These are phyloP conservation scores for Gerris lacustris DNA, from an alignment of 2,888 invertebrate genomes.

Conservation along the genomic window DNA sequence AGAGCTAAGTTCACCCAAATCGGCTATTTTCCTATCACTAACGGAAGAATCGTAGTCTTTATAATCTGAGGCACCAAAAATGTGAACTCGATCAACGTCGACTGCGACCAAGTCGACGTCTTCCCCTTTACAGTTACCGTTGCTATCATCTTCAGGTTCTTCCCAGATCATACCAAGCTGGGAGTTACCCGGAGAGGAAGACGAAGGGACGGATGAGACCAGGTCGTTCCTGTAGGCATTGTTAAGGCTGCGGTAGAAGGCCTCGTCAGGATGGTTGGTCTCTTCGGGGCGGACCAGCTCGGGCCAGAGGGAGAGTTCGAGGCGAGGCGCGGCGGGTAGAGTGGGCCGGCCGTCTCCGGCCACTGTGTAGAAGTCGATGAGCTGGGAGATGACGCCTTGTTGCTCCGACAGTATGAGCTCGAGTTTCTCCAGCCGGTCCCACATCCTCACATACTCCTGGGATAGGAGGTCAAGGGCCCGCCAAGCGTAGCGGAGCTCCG, in stretches of 20 bases:
- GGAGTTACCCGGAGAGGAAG: constrained; percentile 45
- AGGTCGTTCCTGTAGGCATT: constrained; percentile 74
- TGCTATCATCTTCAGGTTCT: constrained; percentile 58
- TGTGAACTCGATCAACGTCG: constrained; percentile 43
- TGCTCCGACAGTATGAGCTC: constrained; percentile 78
- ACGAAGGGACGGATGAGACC: constrained; percentile 36
- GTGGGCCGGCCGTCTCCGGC: constrained; percentile 34
- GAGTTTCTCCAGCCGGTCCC: constrained; percentile 78
- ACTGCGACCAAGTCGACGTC: constrained; percentile 40
- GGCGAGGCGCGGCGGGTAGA: constrained; percentile 30
- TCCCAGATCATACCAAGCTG: constrained; percentile 80
- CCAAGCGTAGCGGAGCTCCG: constrained; percentile 86
- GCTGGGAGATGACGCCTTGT: constrained; percentile 77
- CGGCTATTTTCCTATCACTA: constrained; percentile 64
- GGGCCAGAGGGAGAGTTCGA: constrained; percentile 21
- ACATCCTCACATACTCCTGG: constrained; percentile 87
- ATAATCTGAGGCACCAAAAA: constrained; percentile 64
- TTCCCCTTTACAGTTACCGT: constrained; percentile 35
- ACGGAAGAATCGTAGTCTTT: constrained; percentile 65
- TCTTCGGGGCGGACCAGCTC: constrained; percentile 23
- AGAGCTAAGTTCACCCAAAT: constrained; percentile 59
- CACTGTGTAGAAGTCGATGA: constrained; percentile 58
- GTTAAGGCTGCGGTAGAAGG: constrained; percentile 76
- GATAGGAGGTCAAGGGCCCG: constrained; percentile 78
- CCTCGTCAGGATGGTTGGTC: constrained; percentile 55